phyloP scores from a whole-genome alignment of 2,888 invertebrate species.

The Dexiosoma caninum region DNA sequence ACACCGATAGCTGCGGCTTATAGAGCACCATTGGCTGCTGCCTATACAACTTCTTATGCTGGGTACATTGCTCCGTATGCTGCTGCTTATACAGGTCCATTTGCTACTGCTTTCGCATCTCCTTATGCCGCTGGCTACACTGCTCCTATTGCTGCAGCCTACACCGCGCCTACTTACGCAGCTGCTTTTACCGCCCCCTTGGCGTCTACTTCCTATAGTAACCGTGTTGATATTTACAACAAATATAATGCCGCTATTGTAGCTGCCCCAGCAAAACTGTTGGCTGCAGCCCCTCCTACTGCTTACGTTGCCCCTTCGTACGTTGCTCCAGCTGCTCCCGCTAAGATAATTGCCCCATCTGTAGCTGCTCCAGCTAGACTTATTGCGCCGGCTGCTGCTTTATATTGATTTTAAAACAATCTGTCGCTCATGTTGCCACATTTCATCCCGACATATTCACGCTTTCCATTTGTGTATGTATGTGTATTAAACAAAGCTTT shows the following conservation, averaged over 20 bases:
- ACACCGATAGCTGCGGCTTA: slow-evolving; percentile 32
- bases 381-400: slow-evolving; percentile 51
- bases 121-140: slow-evolving; percentile 38
- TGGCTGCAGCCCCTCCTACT: slow-evolving; percentile 45
- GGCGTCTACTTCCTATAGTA: slow-evolving; percentile 66
- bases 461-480: background rate
- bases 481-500: too few relatives aligned
- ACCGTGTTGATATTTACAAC: slow-evolving; percentile 70
- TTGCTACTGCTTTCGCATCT: slow-evolving; percentile 31
- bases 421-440: background rate
- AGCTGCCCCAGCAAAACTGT: slow-evolving; percentile 45
- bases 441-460: background rate
- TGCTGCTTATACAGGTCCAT: slow-evolving; percentile 32
- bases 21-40: slow-evolving; percentile 15
- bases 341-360: slow-evolving; percentile 31
- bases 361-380: slow-evolving; percentile 55
- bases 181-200: slow-evolving; percentile 49
- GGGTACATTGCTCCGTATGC: slow-evolving; percentile 29
- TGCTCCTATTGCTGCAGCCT: slow-evolving; percentile 49
- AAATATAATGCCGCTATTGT: slow-evolving; percentile 68
- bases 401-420: slow-evolving; percentile 25
- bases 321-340: slow-evolving; percentile 59
- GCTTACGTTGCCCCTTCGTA: slow-evolving; percentile 65
- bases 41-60: slow-evolving; percentile 27
- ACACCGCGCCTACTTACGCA: slow-evolving; percentile 18